Conservation (phyloP, 2,113 vertebrate genomes). For the Aspiorhynchus laticeps region DNA sequence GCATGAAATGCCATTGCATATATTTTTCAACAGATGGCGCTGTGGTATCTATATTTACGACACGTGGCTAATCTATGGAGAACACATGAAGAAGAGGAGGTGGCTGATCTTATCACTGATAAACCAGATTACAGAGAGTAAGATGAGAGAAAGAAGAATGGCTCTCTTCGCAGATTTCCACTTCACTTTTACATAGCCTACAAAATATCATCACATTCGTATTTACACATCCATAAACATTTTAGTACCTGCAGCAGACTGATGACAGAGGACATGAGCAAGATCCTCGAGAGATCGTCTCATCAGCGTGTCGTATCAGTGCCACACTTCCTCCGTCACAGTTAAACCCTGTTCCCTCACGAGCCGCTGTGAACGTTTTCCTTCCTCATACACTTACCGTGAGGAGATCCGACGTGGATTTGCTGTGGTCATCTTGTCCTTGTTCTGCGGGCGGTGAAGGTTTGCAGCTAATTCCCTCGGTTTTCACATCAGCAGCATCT, state of each 20-base stretch:
- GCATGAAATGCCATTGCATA: background rate
- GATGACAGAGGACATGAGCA: background rate
- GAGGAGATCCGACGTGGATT: background rate
- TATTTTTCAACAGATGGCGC: constrained; percentile 66
- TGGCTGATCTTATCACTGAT: constrained; percentile 45
- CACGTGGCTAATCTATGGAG: constrained; percentile 26
- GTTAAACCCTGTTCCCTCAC: background rate
- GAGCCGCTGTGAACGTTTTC: background rate
- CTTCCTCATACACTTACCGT: background rate
- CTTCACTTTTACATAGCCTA: constrained; percentile 30
- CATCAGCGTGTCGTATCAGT: background rate
- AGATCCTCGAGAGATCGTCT: background rate
- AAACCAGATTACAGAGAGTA: constrained; percentile 57
- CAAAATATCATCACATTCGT: background rate
- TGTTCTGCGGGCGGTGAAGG: background rate
- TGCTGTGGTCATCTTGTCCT: background rate
- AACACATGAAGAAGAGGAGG: constrained; percentile 25
- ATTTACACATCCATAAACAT: constrained; percentile 1
- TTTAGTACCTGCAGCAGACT: background rate
- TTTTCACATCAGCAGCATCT: background rate
- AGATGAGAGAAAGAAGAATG: constrained; percentile 35
- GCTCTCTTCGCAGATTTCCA: background rate
- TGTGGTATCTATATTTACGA: constrained; percentile 61
- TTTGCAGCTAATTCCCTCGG: background rate
- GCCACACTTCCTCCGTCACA: background rate